Percentiles rank a stretch among this genome's conserved stretches.
Evolutionary conservation across 2,113 vertebrate genomes (phyloP).

Genomic region (Meleagris gallopavo): DNA sequence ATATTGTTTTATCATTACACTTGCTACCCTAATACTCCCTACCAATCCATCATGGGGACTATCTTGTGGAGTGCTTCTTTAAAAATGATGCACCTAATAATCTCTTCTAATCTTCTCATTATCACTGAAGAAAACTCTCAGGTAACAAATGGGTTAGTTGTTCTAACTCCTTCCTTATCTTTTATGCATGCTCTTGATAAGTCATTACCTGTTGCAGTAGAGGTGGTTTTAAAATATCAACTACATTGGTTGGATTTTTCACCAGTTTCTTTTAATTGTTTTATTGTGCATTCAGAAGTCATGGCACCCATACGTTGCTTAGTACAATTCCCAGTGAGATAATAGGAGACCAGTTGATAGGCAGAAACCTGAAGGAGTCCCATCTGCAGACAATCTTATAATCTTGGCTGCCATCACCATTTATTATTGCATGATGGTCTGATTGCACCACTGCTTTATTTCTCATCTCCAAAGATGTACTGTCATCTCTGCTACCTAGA

Average conservation of each 20-base stretch:
- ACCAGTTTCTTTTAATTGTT: conserved; percentile 18
- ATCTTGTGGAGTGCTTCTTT: not conserved
- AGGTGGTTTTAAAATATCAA: not conserved
- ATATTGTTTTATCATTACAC: not conserved
- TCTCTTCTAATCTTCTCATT: conserved; percentile 34
- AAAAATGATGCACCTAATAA: conserved; percentile 5
- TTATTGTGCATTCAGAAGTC: conserved; percentile 9
- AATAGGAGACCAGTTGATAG: conserved; percentile 22
- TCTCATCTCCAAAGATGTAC: conserved; percentile 21
- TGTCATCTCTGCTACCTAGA: not conserved
- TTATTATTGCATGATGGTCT: conserved; percentile 16
- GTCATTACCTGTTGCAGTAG: not conserved
- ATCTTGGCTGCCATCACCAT: conserved; percentile 12
- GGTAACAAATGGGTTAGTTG: conserved; percentile 28
- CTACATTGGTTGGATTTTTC: not conserved
- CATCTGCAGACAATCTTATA: conserved; percentile 14
- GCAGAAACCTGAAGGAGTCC: conserved; percentile 24
- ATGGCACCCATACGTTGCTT: conserved; percentile 32
- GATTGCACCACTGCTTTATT: not conserved
- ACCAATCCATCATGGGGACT: not conserved
- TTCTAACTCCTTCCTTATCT: not conserved
- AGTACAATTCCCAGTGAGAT: conserved; percentile 3
- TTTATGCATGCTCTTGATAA: not conserved
- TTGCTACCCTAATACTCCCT: not conserved
- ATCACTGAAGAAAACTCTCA: conserved; percentile 19